A percentile compares a stretch with the other conserved stretches of the same genome.
These are phyloP conservation scores for Pristionchus pacificus DNA, from an alignment of 1,140 invertebrate species.

Conservation along the genomic window DNA sequence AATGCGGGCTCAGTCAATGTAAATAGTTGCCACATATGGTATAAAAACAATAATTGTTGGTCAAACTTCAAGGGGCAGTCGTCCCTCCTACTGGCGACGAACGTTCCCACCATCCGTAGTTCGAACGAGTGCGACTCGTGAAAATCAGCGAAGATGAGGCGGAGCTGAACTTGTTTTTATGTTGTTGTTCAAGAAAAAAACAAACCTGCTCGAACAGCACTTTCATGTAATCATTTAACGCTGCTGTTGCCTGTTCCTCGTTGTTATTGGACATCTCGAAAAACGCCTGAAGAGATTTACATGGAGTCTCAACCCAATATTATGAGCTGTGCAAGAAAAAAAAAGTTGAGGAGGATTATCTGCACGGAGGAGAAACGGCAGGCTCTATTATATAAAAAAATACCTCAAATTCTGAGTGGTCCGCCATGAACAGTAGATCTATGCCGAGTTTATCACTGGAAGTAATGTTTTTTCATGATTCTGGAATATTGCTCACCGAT, in stretches of 20 bases:
- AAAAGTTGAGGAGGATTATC: neutral
- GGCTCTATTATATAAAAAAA: neutral
- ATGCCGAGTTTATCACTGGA: neutral
- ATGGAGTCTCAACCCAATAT: neutral
- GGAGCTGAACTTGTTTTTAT: neutral
- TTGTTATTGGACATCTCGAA: neutral
- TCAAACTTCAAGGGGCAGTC: neutral
- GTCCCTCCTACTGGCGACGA: neutral
- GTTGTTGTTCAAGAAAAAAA: neutral
- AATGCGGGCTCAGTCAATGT: too few relatives aligned
- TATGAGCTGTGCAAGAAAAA: neutral
- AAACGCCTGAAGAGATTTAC: neutral
- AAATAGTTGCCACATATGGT: too few relatives aligned
- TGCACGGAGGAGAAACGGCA: neutral
- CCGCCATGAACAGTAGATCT: neutral
- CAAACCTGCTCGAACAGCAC: neutral
- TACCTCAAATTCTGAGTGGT: neutral
- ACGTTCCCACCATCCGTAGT: neutral
- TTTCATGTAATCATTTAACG: neutral
- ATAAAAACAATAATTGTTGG: neutral
- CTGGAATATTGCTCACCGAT: too few relatives aligned
- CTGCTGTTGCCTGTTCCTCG: neutral
- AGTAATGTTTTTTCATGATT: too few relatives aligned
- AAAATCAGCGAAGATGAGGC: neutral
- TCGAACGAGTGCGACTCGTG: neutral